Conservation (phyloP, 2,113 vertebrate species). For the Gila orcuttii region DNA sequence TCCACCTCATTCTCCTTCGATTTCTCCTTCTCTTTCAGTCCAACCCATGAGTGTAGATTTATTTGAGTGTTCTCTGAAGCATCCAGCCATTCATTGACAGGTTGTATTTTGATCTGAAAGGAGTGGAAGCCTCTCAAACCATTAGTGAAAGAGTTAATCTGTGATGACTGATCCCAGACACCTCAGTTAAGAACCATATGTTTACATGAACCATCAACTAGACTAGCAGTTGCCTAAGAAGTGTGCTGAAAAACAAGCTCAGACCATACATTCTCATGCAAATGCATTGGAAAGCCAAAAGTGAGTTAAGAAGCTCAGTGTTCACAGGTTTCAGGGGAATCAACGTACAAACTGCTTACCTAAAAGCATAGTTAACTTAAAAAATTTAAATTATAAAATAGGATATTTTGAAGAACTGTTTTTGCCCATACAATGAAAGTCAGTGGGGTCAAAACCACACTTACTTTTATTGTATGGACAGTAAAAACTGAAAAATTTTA, state of each 20-base stretch:
- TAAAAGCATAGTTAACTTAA: not conserved
- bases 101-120: not conserved
- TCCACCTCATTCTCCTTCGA: slow-evolving; percentile 22
- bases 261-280: not conserved
- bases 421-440: not conserved
- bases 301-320: not conserved
- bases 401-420: not conserved
- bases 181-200: slow-evolving; percentile 13
- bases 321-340: not conserved
- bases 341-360: not conserved
- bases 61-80: not conserved
- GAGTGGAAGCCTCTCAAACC: not conserved
- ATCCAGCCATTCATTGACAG: slow-evolving; percentile 12
- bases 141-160: slow-evolving; percentile 23
- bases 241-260: not conserved
- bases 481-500: too few species aligned
- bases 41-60: not conserved
- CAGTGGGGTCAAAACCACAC: not conserved
- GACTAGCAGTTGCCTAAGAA: not conserved
- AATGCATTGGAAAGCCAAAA: not conserved
- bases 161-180: not conserved
- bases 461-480: too few species aligned
- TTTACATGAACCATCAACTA: slow-evolving; percentile 14
- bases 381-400: too few species aligned
- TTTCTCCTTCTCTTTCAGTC: not conserved